Evolutionary conservation across 2,113 vertebrate genomes (phyloP), one percentile per base, ranked within the genome.

Genomic region (Rhombomys opimus): DNA sequence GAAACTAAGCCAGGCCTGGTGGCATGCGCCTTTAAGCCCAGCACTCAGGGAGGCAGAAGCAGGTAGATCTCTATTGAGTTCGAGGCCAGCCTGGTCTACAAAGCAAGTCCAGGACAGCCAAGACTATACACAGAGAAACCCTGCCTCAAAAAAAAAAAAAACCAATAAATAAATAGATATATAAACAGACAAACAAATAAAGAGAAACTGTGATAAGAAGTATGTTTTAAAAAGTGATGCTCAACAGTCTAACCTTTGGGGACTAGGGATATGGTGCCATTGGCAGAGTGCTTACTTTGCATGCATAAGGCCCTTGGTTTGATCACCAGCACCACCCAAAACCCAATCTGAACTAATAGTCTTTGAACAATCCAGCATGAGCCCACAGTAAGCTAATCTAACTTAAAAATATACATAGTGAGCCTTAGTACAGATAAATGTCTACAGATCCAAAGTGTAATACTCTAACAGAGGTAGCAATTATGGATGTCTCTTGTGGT

Each of bases 341-440:
- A 14, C 17, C 10, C 11, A 20, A 54, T 59, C 46, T 72, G 78
- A 95, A 41, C 46, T 87, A 93, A 86, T 46, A 27, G n/a, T 61
- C 76, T 92, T 93, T 93, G 41, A 88, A 68, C 65, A 95, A 97
- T 85, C 17, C 61, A 41, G 50, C 87, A 73, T 77, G 73, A 92
- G 76, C 27, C 59, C 90, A 87, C 15, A 90, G 52, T 93, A 95
- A 95, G 63, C 30, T 87, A 70, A 54, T 46, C 46, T 46, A 46
- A 46, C 82, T 85, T 85, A 5, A 85, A 85, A 84, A 41, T n/a
- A 82, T 23, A 57, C 27, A 35, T 59, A 82, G 12, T 63, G n/a
- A 63, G n/a, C 57, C 57, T 87, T 76, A 95, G 65, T 86, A 93
- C 25, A 95, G 38, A 89, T 59, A 95, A n/a, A 92, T 57, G 30